These are phyloP conservation scores for Thyatira batis DNA, from an alignment of 2,888 invertebrate species.

Conservation along the genomic window DNA sequence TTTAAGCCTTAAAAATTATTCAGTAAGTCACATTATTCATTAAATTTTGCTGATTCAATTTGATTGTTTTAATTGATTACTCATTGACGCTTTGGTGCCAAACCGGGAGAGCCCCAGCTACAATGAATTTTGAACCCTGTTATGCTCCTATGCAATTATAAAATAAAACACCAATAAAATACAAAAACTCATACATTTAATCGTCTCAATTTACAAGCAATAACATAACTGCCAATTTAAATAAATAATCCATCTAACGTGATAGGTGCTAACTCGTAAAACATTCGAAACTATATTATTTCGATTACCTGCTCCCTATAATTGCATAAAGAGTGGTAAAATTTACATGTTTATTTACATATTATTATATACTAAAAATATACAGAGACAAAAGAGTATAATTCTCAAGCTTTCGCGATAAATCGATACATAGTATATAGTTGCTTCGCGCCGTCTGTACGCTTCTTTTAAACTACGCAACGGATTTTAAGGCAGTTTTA, in stretches of 20 bases:
- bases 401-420: no score
- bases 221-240: constrained; percentile 13
- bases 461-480: no score
- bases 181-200: constrained; percentile 13
- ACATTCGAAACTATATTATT: neutral
- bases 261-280: neutral
- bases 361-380: neutral
- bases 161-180: neutral
- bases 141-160: no score
- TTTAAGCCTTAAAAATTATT: constrained; percentile 39
- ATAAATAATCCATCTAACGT: constrained; percentile 10
- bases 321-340: neutral
- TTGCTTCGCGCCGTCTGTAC: no score
- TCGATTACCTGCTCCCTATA: neutral
- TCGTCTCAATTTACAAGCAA: constrained; percentile 18
- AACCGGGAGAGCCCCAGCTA: no score
- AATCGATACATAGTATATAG: no score
- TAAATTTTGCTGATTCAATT: neutral
- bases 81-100: no score
- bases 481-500: no score
- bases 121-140: no score
- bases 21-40: neutral
- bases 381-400: no score
- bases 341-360: no score
- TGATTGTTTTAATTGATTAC: no score